Base-by-base conservation (phyloP, 2,888 invertebrate species). In the Caenorhabditis zanzibari region DNA sequence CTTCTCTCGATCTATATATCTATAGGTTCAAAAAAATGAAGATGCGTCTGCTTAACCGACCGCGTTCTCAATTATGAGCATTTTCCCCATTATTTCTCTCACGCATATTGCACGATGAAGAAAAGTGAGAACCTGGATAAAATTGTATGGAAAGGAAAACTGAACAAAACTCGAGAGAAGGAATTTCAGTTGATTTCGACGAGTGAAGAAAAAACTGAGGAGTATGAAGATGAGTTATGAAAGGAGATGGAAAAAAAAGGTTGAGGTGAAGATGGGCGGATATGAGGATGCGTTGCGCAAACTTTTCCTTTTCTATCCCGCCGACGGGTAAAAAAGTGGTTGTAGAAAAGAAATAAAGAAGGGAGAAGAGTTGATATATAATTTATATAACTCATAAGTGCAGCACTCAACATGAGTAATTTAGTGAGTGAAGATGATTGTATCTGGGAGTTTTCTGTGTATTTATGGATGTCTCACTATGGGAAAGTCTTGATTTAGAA, bases 321-420 rank as follows among this genome's bases (percentile, higher is more conserved):
- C 19, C 32, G 69, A 41, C 41, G 32, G 56, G 58, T 26, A 44
- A 71, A 68, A 68, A 68, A 68, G 61, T 61, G 69, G 75, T 75
- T 77, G 41, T 64, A 38, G 44, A 59, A 49, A 61, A 41, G 58
- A 76, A 71, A 71, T 71, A 58, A 71, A 71, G 58, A 54, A 47
- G 64, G 71, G 79, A 59, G 52, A 63, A 79, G 32, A 64, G 79
- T 56, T 79, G 79, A 79, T 79, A 71, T 79, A 79, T 79, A 79
- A 79, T 71, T 79, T 71, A 79, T 79, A 79, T 79, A 71, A 44
- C 79, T 79, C 79, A 79, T 79, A 79, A 79, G 79, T 79, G 79
- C 79, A 79, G 56, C 71, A 71, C 79, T 79, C 79, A 32, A 63
- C 79, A 64, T 64, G 64, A 64, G 79, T 79, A 71, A 71, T 79